phyloP scores from a whole-genome alignment of 2,797 vertebrate species.

The Cynopterus sphinx region DNA sequence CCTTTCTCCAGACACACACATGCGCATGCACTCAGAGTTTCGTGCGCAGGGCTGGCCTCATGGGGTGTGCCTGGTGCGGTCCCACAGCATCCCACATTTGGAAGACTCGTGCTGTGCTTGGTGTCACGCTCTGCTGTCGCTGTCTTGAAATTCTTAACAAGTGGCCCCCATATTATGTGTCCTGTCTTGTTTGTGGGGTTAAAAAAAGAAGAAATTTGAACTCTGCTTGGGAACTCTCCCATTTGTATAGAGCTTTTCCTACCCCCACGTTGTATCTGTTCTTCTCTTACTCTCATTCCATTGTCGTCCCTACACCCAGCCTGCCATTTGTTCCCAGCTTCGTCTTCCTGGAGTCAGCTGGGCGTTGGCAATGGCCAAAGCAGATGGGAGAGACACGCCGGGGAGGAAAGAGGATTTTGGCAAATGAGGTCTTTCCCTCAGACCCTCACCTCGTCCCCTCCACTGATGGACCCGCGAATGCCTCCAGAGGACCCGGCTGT shows the following conservation, averaged over 20 bases:
- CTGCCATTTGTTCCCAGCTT: neutral
- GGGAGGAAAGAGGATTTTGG: neutral
- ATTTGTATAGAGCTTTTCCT: neutral
- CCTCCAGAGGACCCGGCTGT: neutral
- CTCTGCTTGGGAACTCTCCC: neutral
- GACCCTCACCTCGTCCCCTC: neutral
- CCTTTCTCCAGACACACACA: neutral
- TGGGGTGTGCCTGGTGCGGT: neutral
- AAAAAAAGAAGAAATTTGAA: neutral
- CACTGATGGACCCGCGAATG: neutral
- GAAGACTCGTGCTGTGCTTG: neutral
- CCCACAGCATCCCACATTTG: neutral
- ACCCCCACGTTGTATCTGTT: rapidly evolving
- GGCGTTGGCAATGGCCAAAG: rapidly evolving
- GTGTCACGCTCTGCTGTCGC: no score
- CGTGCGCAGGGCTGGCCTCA: neutral
- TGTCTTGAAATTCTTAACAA: neutral
- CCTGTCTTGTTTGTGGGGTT: neutral
- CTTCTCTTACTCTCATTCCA: neutral
- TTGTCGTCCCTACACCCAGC: neutral
- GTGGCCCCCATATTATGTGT: neutral
- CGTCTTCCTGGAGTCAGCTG: neutral
- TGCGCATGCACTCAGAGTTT: rapidly evolving
- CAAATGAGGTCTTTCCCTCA: neutral
- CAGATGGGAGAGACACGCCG: neutral